phyloP scores from a whole-genome alignment of 2,888 invertebrate species.

The Geophilus truncorum region DNA sequence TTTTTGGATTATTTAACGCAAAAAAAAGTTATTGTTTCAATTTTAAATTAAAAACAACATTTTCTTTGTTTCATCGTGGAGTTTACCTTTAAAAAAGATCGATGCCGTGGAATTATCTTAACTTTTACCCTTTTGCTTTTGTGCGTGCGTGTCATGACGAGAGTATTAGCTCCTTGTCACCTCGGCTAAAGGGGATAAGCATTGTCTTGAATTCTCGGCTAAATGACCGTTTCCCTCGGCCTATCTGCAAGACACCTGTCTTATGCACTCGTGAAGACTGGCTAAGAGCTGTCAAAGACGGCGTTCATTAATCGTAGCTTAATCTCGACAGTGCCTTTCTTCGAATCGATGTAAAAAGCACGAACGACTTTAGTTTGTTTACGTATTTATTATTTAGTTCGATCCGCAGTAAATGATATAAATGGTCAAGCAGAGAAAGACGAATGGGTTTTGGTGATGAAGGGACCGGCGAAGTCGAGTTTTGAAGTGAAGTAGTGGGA shows the following conservation, averaged over 20 bases:
- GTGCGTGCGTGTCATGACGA: neutral
- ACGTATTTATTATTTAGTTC: neutral
- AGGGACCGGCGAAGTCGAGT: no score
- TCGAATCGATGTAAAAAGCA: neutral
- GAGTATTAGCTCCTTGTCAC: neutral
- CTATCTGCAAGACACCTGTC: constrained; percentile 1
- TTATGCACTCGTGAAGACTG: neutral
- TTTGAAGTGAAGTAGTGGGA: neutral
- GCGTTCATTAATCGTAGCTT: neutral
- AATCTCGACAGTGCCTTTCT: neutral
- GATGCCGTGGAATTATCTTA: neutral
- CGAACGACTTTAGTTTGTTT: neutral
- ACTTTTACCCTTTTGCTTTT: neutral
- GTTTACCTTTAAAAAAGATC: neutral
- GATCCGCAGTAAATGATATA: neutral
- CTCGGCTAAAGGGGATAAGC: neutral
- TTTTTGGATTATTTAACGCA: no score
- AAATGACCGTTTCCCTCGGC: neutral
- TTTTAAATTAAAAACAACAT: neutral
- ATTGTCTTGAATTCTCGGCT: neutral
- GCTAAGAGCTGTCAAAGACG: neutral
- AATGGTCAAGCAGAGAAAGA: neutral
- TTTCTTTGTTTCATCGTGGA: neutral
- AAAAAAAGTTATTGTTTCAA: no score
- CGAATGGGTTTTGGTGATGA: neutral